A percentile compares a stretch with the other conserved stretches of the same genome.
Conservation (phyloP, 2,113 vertebrate genomes). For the Gnathonemus longibarbis region DNA sequence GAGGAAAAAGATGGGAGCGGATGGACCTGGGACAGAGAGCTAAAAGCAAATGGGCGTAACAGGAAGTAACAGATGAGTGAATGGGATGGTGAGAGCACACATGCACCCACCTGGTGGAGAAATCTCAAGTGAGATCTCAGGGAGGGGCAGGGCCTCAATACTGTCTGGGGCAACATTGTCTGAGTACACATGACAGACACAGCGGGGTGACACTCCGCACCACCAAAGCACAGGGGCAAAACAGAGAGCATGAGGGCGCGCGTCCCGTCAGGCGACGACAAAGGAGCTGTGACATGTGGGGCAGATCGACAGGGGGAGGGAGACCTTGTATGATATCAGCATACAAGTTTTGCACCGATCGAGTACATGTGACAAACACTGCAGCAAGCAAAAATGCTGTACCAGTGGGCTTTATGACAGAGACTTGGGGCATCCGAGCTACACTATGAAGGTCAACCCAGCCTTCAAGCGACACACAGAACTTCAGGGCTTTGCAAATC, state of each 20-base stretch:
- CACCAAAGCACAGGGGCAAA: constrained; percentile 48
- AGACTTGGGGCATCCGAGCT: constrained; percentile 10
- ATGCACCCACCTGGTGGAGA: constrained; percentile 64
- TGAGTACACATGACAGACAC: constrained; percentile 64
- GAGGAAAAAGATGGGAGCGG: background rate
- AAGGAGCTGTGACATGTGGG: background rate
- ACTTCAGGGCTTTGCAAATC: background rate
- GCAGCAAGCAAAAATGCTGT: background rate
- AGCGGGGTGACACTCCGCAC: constrained; percentile 53
- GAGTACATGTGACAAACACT: background rate
- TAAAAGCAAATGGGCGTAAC: background rate
- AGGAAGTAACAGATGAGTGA: background rate
- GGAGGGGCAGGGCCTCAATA: constrained; percentile 45
- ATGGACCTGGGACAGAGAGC: background rate
- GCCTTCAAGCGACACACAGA: constrained; percentile 15
- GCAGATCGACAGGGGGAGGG: background rate
- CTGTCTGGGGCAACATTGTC: constrained; percentile 60
- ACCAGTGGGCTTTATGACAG: background rate
- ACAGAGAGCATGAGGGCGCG: constrained; percentile 15
- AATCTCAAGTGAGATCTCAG: constrained; percentile 60
- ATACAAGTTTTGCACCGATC: background rate
- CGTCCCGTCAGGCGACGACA: background rate
- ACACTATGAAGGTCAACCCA: constrained; percentile 50
- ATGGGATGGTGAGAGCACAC: background rate
- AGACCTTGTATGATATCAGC: background rate